A percentile compares a stretch with the other conserved stretches of the same genome.
Evolutionary conservation across 2,888 invertebrate species (phyloP).

Genomic region (Vesta saturnalis): DNA sequence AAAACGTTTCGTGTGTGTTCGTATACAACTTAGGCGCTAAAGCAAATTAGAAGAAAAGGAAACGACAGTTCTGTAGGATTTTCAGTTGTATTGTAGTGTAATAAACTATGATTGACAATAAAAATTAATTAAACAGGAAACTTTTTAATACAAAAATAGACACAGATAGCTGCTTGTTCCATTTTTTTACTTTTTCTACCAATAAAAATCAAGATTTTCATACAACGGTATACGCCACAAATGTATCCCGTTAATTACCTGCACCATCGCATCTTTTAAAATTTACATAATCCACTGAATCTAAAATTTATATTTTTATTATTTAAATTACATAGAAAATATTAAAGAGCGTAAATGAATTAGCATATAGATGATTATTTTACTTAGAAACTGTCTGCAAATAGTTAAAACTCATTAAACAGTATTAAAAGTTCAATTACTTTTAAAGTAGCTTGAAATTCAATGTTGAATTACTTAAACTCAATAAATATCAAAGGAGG

Average conservation of each 20-base stretch:
- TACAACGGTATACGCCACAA: slow-evolving; percentile 1
- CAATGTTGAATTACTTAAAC: slow-evolving; percentile 9
- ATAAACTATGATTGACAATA: too few species aligned
- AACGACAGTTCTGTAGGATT: too few species aligned
- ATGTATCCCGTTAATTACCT: slow-evolving; percentile 42
- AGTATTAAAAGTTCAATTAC: slow-evolving; percentile 43
- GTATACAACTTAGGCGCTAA: too few species aligned
- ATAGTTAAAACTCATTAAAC: slow-evolving; percentile 21
- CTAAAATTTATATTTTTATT: slow-evolving; percentile 43
- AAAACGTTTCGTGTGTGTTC: too few species aligned
- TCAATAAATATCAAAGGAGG: slow-evolving; percentile 7
- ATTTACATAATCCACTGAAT: slow-evolving; percentile 45
- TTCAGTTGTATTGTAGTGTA: too few species aligned
- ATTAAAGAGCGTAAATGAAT: slow-evolving; percentile 27
- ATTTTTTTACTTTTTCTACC: background rate
- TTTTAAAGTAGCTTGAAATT: slow-evolving; percentile 7
- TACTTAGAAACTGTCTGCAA: slow-evolving; percentile 19
- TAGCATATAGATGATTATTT: slow-evolving; percentile 25
- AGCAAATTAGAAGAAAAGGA: too few species aligned
- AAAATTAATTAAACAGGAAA: too few species aligned
- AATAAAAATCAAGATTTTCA: background rate
- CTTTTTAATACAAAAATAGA: too few species aligned
- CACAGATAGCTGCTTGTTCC: background rate
- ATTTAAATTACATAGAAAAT: slow-evolving; percentile 34
- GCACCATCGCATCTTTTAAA: slow-evolving; percentile 31